These are phyloP conservation scores for Cinclus cinclus DNA, from an alignment of 2,113 vertebrate genomes.

Conservation along the genomic window DNA sequence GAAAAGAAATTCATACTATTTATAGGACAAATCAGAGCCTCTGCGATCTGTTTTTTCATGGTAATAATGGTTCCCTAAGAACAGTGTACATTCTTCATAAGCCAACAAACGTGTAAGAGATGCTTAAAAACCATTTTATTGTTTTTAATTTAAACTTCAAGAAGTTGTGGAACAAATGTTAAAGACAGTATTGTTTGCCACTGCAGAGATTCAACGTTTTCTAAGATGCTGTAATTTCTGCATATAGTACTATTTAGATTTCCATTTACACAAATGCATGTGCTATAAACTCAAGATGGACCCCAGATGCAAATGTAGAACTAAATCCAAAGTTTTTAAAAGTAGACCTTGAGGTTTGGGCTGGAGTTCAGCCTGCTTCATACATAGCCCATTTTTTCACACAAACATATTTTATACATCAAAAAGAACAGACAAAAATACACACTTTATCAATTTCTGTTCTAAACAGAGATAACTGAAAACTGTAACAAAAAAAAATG, in stretches of 20 bases:
- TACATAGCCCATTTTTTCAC: not conserved
- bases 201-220: not conserved
- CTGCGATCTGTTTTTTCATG: not conserved
- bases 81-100: not conserved
- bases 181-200: not conserved
- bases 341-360: not conserved
- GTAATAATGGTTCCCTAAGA: not conserved
- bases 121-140: not conserved
- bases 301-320: not conserved
- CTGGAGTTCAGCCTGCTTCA: not conserved
- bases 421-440: not conserved
- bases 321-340: not conserved
- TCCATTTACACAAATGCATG: not conserved
- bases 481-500: not conserved
- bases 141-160: slow-evolving; percentile 19
- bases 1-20: not conserved
- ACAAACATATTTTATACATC: not conserved
- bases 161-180: not conserved
- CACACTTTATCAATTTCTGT: not conserved
- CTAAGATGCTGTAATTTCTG: not conserved
- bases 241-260: not conserved
- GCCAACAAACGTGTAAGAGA: not conserved
- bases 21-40: not conserved
- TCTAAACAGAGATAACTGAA: not conserved
- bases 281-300: not conserved